phyloP scores from a whole-genome alignment of 2,113 vertebrate species.

The Murina feae region DNA sequence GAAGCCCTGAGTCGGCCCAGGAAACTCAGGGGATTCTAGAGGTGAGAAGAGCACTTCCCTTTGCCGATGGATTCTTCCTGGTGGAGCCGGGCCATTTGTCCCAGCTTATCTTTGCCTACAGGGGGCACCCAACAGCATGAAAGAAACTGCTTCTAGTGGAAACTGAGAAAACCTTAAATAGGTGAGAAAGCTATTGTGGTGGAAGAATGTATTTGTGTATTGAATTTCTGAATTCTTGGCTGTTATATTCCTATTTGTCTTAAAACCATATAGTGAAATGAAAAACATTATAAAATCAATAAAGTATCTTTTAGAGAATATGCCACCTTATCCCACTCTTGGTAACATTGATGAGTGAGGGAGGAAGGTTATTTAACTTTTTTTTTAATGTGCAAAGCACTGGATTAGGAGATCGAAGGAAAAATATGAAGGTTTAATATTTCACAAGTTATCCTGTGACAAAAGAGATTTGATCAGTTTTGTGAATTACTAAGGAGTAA shows the following conservation, averaged over 20 bases:
- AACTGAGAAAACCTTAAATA: background rate
- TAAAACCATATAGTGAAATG: background rate
- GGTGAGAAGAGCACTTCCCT: constrained; percentile 17
- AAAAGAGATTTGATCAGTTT: background rate
- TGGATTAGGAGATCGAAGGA: background rate
- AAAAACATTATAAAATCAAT: constrained; percentile 26
- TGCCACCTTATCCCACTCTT: background rate
- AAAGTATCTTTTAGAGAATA: constrained; percentile 19
- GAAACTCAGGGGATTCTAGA: constrained; percentile 3
- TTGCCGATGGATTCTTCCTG: background rate
- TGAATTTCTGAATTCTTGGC: constrained; percentile 25
- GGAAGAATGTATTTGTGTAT: background rate
- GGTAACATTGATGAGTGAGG: background rate
- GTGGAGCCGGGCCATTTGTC: background rate
- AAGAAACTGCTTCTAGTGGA: background rate
- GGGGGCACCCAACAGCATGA: background rate
- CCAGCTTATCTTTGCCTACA: background rate
- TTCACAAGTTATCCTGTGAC: background rate
- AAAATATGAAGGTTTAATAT: background rate
- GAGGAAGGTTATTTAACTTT: constrained; percentile 14
- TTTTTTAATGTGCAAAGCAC: background rate
- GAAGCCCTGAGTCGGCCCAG: constrained; percentile 78
- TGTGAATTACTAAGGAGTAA: background rate
- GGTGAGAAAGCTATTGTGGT: background rate
- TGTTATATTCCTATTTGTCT: constrained; percentile 30